Evolutionary conservation across 2,888 invertebrate species (phyloP), one percentile per base, ranked within the genome.

Genomic region (Argyresthia goedartella): DNA sequence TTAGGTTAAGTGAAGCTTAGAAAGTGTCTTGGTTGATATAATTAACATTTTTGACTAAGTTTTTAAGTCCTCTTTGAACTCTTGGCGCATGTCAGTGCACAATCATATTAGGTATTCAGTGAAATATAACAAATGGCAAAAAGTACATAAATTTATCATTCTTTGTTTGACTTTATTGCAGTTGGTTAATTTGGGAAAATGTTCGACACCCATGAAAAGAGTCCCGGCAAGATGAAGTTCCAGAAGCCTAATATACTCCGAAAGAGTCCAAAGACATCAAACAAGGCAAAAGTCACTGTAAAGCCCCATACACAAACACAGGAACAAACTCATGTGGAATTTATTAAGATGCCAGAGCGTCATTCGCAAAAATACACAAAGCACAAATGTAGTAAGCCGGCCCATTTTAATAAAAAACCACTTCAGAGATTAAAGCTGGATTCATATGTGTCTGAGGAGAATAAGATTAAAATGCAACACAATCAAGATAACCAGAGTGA

Each of bases 171-270:
- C 25, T 25, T 25, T 25, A 6, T 25, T 25, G 25, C 25, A 25
- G 25, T 25, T 4, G 25, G 25, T 4, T 25, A 25, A 25, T 25
- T 33, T 46, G 11, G 8, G 33, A 46, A 69, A 55, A 82, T 85
- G 82, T 81, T 80, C 66, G 67, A 73, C 48, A 67, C 79, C 51
- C 71, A 73, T 58, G 73, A 79, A 54, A 73, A 63, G 56, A 69
- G 67, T 59, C 59, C 63, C 49, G 57, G 56, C 45, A 81, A 73
- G 57, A 82, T 75, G 61, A 69, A 68, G 55, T 76, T 76, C 59
- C 77, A 80, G 58, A 85, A 82, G 58, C 85, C 85, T 52, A 86
- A 85, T 59, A 86, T 86, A 55, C 69, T 86, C 25, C 66, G 85
- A 54, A 76, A 66, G 57, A 81, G 73, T 55, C 50, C 71, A 9